Conservation (phyloP, 1,140 invertebrate species). For the Penaeus chinensis region DNA sequence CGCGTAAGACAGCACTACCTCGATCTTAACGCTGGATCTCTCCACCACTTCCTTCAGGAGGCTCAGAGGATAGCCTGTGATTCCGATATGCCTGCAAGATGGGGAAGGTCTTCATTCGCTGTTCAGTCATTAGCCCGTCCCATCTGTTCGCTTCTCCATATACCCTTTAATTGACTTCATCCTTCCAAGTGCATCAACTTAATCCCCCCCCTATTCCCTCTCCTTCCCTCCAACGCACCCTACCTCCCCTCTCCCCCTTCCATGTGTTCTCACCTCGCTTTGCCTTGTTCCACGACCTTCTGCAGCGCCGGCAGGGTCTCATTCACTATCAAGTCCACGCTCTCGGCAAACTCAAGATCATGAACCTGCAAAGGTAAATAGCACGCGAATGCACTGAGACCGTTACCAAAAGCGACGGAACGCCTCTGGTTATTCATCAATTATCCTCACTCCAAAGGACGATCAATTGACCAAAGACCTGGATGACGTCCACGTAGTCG, state of each 20-base stretch:
- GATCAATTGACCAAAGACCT: constrained; percentile 71
- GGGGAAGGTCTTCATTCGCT: neutral
- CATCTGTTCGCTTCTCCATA: too few relatives aligned
- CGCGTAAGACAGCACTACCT: constrained; percentile 82
- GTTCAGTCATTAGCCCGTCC: neutral
- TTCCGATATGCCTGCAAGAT: constrained; percentile 76
- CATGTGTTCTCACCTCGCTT: constrained; percentile 71
- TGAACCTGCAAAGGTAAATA: constrained; percentile 77
- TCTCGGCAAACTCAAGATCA: constrained; percentile 89
- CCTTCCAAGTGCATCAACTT: neutral
- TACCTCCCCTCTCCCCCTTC: neutral
- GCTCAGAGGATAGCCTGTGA: constrained; percentile 88
- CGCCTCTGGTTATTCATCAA: neutral
- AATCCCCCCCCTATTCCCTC: too few relatives aligned
- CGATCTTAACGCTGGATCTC: constrained; percentile 76
- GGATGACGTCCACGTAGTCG: constrained; percentile 89
- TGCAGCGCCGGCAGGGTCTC: constrained; percentile 87
- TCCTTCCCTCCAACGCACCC: neutral
- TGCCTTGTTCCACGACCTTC: constrained; percentile 79
- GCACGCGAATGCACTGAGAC: neutral
- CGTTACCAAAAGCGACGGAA: neutral
- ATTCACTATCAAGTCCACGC: constrained; percentile 80
- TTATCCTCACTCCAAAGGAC: neutral
- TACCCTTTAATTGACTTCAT: too few relatives aligned
- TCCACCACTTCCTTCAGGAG: constrained; percentile 80